Conservation (phyloP, 2,113 vertebrate species). For the Tachycineta bicolor region DNA sequence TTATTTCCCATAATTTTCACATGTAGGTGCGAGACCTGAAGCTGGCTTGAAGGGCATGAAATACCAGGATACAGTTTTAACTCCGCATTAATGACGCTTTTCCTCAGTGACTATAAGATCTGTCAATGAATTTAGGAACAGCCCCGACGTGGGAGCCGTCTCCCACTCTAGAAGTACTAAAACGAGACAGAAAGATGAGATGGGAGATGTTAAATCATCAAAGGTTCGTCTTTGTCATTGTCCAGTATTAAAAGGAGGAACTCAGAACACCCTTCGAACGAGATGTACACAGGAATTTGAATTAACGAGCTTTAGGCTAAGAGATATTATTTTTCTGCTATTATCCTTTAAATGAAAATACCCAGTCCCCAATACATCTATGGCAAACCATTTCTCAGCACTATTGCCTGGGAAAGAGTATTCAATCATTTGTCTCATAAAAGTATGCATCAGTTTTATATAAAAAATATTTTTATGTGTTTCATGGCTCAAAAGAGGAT, state of each 20-base stretch:
- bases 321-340: neutral
- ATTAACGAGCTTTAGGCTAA: neutral
- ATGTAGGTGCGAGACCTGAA: neutral
- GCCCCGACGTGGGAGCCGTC: accelerated
- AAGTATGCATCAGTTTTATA: neutral
- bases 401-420: neutral
- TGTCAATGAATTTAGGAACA: neutral
- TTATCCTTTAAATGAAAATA: neutral
- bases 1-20: neutral
- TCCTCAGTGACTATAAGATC: neutral
- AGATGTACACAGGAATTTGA: neutral
- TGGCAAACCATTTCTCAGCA: neutral
- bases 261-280: neutral
- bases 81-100: neutral
- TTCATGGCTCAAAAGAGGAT: neutral
- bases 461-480: neutral
- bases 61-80: neutral
- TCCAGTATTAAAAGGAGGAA: neutral
- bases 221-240: neutral
- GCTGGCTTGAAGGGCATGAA: neutral
- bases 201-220: neutral
- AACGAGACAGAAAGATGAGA: neutral
- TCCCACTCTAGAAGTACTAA: neutral
- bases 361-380: neutral
- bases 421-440: neutral